Base-by-base conservation (phyloP, 2,797 vertebrate genomes). In the Phataginus tricuspis region DNA sequence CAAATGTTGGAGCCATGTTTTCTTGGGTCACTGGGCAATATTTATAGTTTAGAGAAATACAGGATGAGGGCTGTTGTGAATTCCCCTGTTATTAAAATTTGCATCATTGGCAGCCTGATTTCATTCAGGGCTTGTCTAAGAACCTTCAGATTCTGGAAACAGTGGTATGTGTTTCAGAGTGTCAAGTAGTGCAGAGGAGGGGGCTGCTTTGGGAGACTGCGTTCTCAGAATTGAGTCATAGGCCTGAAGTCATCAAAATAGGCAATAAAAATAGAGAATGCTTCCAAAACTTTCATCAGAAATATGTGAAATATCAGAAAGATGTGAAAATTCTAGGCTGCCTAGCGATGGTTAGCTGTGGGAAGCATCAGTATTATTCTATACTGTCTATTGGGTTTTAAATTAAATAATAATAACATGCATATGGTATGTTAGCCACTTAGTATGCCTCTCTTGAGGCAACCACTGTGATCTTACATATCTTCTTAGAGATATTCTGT, bases 31-130 rank as follows among this genome's bases (percentile, higher is more conserved):
- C 9, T 72, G 49, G 29, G 15, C 45, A 95, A n/a, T 84, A 84
- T 84, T 90, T 79, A 90, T 55, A 69, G 12, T 80, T 57, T 91
- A 93, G 39, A 82, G 53, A 94, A 86, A 92, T 74, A 90, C 18
- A 95, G 29, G 39, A 34, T 53, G 13, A 86, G 42, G n/a, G 3
- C 31, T 75, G 5, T 79, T 92, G 86, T 84, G 19, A 87, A 84
- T 85, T 55, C 15, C 27, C 16, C 23, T 37, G 13, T 87, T 86
- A 87, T 79, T 84, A 75, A 80, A 91, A 63, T 86, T 91, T 66
- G 57, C n/a, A 27, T 25, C 83, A 13, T 80, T 66, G 27, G 10
- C 39, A 86, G n/a, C 5, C 27, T 87, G 55, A 83, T 71, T 87
- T 95, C 25, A 51, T 84, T 96, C 29, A 82, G 71, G 37, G n/a